These are phyloP conservation scores for Drosophila recens DNA, from an alignment of 2,888 invertebrate genomes.

Conservation along the genomic window DNA sequence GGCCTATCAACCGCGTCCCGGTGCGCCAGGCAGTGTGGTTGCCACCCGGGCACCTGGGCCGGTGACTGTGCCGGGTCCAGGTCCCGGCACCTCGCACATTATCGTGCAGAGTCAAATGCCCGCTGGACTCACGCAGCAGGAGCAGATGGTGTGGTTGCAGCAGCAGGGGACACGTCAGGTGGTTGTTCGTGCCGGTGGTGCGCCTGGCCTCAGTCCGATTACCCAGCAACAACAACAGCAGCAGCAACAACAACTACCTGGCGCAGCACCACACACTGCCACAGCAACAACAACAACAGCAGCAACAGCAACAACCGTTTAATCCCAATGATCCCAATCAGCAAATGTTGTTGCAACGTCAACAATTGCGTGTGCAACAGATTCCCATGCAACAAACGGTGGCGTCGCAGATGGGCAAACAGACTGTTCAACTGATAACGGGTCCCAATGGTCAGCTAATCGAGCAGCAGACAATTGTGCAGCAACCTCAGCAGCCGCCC, in stretches of 20 bases:
- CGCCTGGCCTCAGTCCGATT: constrained; percentile 84
- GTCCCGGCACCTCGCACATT: constrained; percentile 86
- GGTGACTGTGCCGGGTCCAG: constrained; percentile 60
- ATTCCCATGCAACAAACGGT: constrained; percentile 79
- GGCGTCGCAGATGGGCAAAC: constrained; percentile 72
- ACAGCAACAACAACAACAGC: constrained; percentile 56
- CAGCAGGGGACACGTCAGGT: constrained; percentile 88
- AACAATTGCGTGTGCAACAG: constrained; percentile 83
- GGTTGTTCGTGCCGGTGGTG: constrained; percentile 85
- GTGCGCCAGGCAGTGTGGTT: constrained; percentile 85
- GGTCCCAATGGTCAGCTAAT: constrained; percentile 73
- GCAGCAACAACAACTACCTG: constrained; percentile 68
- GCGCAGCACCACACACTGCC: constrained; percentile 43
- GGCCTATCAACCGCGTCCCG: constrained; percentile 83
- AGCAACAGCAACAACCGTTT: constrained; percentile 71
- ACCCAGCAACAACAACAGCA: constrained; percentile 62
- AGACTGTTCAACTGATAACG: constrained; percentile 82
- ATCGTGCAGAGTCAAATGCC: constrained; percentile 90
- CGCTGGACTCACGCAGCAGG: constrained; percentile 88
- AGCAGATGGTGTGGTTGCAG: constrained; percentile 90
- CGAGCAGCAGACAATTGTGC: constrained; percentile 77
- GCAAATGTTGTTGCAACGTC: constrained; percentile 83
- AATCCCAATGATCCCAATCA: constrained; percentile 84
- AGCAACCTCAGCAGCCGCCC: constrained; percentile 53
- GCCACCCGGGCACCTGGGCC: constrained; percentile 86